Conservation (phyloP, 2,797 vertebrate species). For the Karalla daura region DNA sequence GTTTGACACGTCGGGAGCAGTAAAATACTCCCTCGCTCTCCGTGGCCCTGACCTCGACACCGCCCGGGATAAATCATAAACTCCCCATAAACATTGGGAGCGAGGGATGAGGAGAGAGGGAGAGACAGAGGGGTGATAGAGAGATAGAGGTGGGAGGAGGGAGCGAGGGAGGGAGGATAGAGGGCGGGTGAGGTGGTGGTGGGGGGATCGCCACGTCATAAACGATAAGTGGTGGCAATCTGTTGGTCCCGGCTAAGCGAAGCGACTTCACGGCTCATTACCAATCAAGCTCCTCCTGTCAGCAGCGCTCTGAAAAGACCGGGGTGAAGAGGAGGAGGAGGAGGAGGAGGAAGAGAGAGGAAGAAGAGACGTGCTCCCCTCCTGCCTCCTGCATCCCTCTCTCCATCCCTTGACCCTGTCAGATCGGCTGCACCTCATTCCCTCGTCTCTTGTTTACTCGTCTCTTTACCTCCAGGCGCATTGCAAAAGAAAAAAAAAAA, state of each 20-base stretch:
- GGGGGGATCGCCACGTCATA: constrained; percentile 63
- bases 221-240: constrained; percentile 77
- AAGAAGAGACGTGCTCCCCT: constrained; percentile 54
- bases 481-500: too few species aligned
- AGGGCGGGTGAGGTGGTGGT: constrained; percentile 24
- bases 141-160: constrained; percentile 19
- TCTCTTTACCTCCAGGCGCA: constrained; percentile 63
- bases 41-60: constrained; percentile 72
- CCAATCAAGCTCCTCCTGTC: constrained; percentile 79
- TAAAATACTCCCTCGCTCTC: constrained; percentile 73
- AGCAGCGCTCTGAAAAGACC: constrained; percentile 57
- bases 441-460: constrained; percentile 56
- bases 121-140: constrained; percentile 20
- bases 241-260: constrained; percentile 77
- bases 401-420: constrained; percentile 62
- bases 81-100: constrained; percentile 63
- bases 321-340: constrained; percentile 59
- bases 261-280: constrained; percentile 81
- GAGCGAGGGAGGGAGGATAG: constrained; percentile 14
- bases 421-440: constrained; percentile 63
- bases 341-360: constrained; percentile 60
- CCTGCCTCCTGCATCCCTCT: constrained; percentile 41
- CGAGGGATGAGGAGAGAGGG: constrained; percentile 32
- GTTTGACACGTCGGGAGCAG: constrained; percentile 68
- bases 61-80: constrained; percentile 73